These are phyloP conservation scores for Cricetomys ansorgei DNA, from an alignment of 2,113 vertebrate species.

Conservation along the genomic window DNA sequence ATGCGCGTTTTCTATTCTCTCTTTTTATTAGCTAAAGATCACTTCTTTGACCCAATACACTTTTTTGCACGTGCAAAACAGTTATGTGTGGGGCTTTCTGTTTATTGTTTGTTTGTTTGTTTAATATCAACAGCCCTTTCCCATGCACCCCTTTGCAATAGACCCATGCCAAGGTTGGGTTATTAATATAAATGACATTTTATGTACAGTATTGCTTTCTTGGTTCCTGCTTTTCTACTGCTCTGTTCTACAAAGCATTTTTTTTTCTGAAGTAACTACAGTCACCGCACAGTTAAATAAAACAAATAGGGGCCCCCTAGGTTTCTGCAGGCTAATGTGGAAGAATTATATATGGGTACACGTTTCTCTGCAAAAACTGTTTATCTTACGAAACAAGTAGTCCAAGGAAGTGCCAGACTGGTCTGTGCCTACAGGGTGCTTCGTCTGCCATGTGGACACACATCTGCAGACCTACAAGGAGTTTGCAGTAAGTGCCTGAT, in stretches of 20 bases:
- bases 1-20: slow-evolving; percentile 87
- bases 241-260: slow-evolving; percentile 91
- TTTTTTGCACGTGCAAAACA: slow-evolving; percentile 90
- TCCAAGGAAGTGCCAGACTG: slow-evolving; percentile 93
- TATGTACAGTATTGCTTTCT: slow-evolving; percentile 94
- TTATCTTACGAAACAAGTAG: slow-evolving; percentile 89
- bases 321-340: slow-evolving; percentile 88
- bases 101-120: slow-evolving; percentile 75
- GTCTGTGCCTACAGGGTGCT: slow-evolving; percentile 91
- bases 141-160: slow-evolving; percentile 89
- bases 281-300: slow-evolving; percentile 88
- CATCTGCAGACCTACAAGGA: slow-evolving; percentile 87
- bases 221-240: slow-evolving; percentile 90
- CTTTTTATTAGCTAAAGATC: slow-evolving; percentile 85
- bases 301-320: slow-evolving; percentile 89
- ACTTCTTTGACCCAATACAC: slow-evolving; percentile 88
- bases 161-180: slow-evolving; percentile 90
- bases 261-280: slow-evolving; percentile 85
- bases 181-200: slow-evolving; percentile 87
- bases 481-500: slow-evolving; percentile 94
- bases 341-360: slow-evolving; percentile 86
- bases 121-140: slow-evolving; percentile 88
- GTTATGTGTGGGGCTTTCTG: slow-evolving; percentile 79
- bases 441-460: slow-evolving; percentile 84
- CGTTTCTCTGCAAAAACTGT: slow-evolving; percentile 87